Evolutionary conservation across 1,140 invertebrate species (phyloP).

Genomic region (Reticulitermes speratus): DNA sequence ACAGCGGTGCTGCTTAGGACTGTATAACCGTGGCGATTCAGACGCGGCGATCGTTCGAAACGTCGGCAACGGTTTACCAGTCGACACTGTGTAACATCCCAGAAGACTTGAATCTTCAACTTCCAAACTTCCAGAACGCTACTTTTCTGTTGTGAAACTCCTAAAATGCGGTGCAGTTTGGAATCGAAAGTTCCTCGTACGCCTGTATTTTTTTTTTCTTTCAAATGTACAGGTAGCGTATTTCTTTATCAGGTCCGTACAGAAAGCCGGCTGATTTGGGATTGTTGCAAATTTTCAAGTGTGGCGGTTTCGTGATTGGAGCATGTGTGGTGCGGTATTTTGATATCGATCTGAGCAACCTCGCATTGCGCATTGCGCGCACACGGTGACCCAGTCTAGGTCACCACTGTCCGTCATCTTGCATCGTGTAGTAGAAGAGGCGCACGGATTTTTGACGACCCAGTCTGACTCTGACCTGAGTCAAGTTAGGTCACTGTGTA

Average conservation of each 20-base stretch:
- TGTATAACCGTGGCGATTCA: too few relatives aligned
- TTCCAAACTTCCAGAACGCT: too few relatives aligned
- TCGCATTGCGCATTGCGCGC: background rate
- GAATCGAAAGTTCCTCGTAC: background rate
- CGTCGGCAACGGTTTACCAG: too few relatives aligned
- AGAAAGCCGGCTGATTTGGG: background rate
- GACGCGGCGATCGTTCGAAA: too few relatives aligned
- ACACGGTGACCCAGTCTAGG: background rate
- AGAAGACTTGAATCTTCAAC: too few relatives aligned
- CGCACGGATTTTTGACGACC: background rate
- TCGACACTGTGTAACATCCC: too few relatives aligned
- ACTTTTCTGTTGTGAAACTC: too few relatives aligned
- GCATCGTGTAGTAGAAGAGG: background rate
- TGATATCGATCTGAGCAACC: background rate
- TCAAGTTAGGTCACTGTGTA: background rate
- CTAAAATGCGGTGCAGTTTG: too few relatives aligned
- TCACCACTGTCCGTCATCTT: background rate
- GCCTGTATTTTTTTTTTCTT: background rate
- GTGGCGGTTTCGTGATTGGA: background rate
- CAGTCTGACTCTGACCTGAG: constrained; percentile 12
- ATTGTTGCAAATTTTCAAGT: background rate
- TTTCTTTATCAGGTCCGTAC: background rate
- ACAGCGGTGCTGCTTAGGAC: too few relatives aligned
- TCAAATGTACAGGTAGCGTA: background rate
- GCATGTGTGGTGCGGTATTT: background rate